Base-by-base conservation (phyloP, 2,797 vertebrate genomes). In the Crenichthys baileyi region DNA sequence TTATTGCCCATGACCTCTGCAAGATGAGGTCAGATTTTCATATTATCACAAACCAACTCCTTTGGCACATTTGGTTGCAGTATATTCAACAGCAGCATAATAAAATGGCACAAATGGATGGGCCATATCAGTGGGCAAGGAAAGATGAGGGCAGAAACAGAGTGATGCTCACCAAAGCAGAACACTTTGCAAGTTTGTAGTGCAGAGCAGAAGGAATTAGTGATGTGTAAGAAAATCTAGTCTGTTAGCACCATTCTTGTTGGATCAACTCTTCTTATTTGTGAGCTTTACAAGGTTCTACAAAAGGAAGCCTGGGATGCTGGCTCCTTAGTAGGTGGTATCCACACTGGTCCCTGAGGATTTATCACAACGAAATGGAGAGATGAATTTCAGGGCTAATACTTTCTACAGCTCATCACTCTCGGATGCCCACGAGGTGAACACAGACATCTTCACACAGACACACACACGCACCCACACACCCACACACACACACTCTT, bases 1-100 rank as follows among this genome's bases (percentile, higher is more conserved):
- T 96, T 96, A 96, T 96, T 95, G 93, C 91, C 85, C 85, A 53
- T 88, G 94, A 95, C 95, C 95, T 91, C 68, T 4, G 86, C 75
- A 51, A 93, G 93, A 96, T 96, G 94, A 95, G 95, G 95, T 96
- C 95, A 94, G 91, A 93, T 95, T 95, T 95, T 96, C 90, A 94
- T 95, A 95, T 95, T 93, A 95, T 92, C 90, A 93, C 89, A 90
- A 94, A 93, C 91, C 93, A 93, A 91, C 93, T 94, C 90, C 89
- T 91, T 93, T 89, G 93, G 90, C 87, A 84, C 90, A 91, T 92
- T 92, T 90, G 91, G 91, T 86, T 89, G 88, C 92, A 88, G 93
- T 94, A 91, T 95, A 94, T 93, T 95, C 90, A 94, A 93, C 90
- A 92, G 86, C 86, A 85, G 84, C 87, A 90, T 94, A 94, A 96